Evolutionary conservation across 2,888 invertebrate genomes (phyloP).

Genomic region (Halocaridina rubra): DNA sequence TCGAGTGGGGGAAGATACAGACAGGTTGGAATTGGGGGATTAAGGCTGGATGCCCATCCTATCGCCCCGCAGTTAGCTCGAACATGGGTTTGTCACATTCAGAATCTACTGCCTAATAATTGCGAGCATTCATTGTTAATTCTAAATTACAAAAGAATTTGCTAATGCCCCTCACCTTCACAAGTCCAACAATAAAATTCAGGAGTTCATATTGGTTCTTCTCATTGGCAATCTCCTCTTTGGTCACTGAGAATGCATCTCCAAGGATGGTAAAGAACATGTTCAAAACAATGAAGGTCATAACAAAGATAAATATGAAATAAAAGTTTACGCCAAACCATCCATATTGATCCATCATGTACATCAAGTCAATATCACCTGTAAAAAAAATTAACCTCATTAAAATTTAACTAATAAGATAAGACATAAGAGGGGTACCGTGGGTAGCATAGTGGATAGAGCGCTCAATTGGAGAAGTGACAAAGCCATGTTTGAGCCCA

Average conservation of each 20-base stretch:
- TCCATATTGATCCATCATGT: slow-evolving; percentile 25
- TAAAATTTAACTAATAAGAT: background rate
- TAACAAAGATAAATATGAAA: slow-evolving; percentile 30
- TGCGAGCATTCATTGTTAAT: too few relatives aligned
- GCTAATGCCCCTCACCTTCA: slow-evolving; percentile 40
- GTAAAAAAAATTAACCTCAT: background rate
- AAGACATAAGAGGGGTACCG: too few relatives aligned
- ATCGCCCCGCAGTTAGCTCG: too few relatives aligned
- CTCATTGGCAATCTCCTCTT: slow-evolving; percentile 13
- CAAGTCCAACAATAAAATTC: slow-evolving; percentile 19
- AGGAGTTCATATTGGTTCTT: slow-evolving; percentile 38
- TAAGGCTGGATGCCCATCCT: too few relatives aligned
- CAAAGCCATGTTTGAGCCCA: too few relatives aligned
- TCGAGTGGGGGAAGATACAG: too few relatives aligned
- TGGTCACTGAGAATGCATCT: slow-evolving; percentile 24
- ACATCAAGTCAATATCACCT: slow-evolving; percentile 40
- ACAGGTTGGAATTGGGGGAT: too few relatives aligned
- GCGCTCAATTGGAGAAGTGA: too few relatives aligned
- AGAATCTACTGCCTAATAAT: too few relatives aligned
- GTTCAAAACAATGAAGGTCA: slow-evolving; percentile 50
- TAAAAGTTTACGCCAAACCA: slow-evolving; percentile 32
- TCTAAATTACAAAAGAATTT: too few relatives aligned
- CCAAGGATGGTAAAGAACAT: slow-evolving; percentile 51
- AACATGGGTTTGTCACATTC: too few relatives aligned
- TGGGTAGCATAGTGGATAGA: too few relatives aligned